Percentiles rank a stretch among this genome's conserved stretches.
Evolutionary conservation across 2,888 invertebrate genomes (phyloP).

Genomic region (Aplocera efformata): DNA sequence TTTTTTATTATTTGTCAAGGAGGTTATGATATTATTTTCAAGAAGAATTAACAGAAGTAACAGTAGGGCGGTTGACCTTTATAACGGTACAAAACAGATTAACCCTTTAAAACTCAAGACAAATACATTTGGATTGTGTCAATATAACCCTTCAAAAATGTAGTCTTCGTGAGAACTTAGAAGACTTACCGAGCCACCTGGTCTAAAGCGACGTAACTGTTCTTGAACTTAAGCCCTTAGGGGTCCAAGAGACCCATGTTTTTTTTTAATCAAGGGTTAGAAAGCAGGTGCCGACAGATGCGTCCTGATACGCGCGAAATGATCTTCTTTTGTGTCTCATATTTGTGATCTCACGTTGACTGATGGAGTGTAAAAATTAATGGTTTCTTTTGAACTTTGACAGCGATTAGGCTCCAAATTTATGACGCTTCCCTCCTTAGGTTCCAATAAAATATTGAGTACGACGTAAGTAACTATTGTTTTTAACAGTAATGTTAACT

Average conservation of each 20-base stretch:
- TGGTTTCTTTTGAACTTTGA: constrained; percentile 47
- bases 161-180: constrained; percentile 64
- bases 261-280: constrained; percentile 57
- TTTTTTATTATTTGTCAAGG: no score
- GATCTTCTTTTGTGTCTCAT: constrained; percentile 51
- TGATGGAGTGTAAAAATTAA: constrained; percentile 75
- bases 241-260: constrained; percentile 52
- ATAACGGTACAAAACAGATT: constrained; percentile 7
- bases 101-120: constrained; percentile 19
- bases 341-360: constrained; percentile 56
- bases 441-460: no score
- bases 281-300: constrained; percentile 75
- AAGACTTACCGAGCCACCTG: constrained; percentile 59
- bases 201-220: constrained; percentile 67
- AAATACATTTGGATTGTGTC: constrained; percentile 21
- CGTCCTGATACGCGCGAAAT: constrained; percentile 75
- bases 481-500: no score
- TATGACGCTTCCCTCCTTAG: constrained; percentile 21
- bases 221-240: constrained; percentile 60
- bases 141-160: constrained; percentile 19
- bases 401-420: constrained; percentile 31
- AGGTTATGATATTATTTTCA: no score
- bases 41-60: neutral
- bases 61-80: constrained; percentile 14
- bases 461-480: no score